Conservation (phyloP, 2,888 invertebrate genomes). For the Phorcus lineatus region DNA sequence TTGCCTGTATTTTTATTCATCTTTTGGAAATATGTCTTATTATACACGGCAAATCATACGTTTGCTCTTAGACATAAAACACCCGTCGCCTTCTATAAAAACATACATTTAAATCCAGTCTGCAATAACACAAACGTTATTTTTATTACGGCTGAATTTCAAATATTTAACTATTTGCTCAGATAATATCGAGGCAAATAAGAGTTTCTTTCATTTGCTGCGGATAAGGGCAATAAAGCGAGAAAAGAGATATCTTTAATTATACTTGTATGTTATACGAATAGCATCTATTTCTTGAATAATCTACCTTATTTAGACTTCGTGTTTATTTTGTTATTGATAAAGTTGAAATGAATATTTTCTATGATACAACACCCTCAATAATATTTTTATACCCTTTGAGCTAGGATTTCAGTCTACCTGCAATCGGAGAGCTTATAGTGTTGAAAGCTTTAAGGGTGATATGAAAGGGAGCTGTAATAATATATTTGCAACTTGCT, state of each 20-base stretch:
- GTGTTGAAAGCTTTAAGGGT: no score
- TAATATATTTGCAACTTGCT: no score
- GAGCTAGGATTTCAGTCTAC: background rate
- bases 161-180: conserved; percentile 23
- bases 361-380: background rate
- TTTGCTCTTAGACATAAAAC: background rate
- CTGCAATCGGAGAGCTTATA: no score
- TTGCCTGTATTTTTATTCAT: background rate
- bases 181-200: background rate
- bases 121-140: background rate
- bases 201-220: no score
- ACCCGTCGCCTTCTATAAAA: background rate
- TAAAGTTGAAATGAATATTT: conserved; percentile 4
- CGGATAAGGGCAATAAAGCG: background rate
- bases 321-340: conserved; percentile 11
- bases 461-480: no score
- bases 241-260: background rate
- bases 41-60: background rate
- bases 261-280: background rate
- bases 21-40: background rate
- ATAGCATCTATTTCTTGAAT: background rate
- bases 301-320: conserved; percentile 10
- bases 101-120: background rate
- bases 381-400: conserved; percentile 14
- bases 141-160: background rate